Evolutionary conservation across 2,888 invertebrate genomes (phyloP), one percentile per base, ranked within the genome.

Genomic region (Camponotus fellah): DNA sequence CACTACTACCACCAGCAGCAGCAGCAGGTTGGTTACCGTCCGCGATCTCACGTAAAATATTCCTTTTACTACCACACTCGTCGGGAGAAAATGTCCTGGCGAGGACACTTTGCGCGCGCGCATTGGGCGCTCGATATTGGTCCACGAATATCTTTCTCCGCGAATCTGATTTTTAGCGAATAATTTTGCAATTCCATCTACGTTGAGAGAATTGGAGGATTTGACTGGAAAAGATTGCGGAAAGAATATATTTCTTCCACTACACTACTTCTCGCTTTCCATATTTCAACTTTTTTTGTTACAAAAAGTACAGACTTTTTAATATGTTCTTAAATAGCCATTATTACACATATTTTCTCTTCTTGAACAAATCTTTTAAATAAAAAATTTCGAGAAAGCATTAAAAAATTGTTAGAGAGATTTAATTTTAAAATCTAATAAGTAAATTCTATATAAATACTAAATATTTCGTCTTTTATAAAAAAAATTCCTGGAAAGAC

Each of bases 1-100:
- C 93, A 93, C 87, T 93, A 94, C 88, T 94, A 94, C 89, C 93
- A 95, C 85, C 92, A 92, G 80, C 94, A 94, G 76, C 94, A 94
- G 85, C 94, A 94, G 91, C 93, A 93, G 93, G 93, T 94, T 89
- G 75, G 92, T 90, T 77, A 76, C 14, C 37, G n/a, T 26, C 17
- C 8, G 37, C 60, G 60, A 43, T 68, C 21, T n/a, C 12, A 3
- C 37, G 60, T 80, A 72, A 79, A 79, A 79, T 79, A 79, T 79
- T 79, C 60, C 37, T 72, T 71, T 58, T 32, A 12, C 26, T 14
- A 40, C 3, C 40, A 14, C 21, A 71, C 21, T 43, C 40, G 56
- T 14, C 17, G 32, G 40, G 0, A 53, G 2, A 10, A 80, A 46
- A 37, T 56, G 34, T 60, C 46, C n/a, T 14, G 12, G 3, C 3